Evolutionary conservation across 1,140 invertebrate species (phyloP).

Genomic region (Drosophila jambulina): DNA sequence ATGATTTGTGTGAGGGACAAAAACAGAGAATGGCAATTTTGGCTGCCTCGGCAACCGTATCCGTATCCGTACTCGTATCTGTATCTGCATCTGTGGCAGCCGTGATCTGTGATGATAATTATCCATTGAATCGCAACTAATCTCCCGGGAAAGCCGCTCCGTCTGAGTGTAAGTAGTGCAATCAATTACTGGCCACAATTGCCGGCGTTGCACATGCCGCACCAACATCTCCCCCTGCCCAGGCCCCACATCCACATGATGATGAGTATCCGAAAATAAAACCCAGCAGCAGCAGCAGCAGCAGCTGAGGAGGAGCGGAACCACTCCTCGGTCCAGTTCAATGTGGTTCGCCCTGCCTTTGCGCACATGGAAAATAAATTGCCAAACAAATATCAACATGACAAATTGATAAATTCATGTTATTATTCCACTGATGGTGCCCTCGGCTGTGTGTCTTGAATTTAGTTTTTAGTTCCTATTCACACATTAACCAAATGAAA

Average conservation of each 20-base stretch:
- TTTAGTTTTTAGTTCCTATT: constrained; percentile 68
- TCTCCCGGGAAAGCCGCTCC: constrained; percentile 35
- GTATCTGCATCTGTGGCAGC: constrained; percentile 36
- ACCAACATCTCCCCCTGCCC: constrained; percentile 1
- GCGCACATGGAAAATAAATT: constrained; percentile 78
- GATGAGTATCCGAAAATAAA: constrained; percentile 63
- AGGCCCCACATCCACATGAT: constrained; percentile 8
- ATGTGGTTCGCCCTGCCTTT: constrained; percentile 6
- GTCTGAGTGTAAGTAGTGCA: constrained; percentile 62
- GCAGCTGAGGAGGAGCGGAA: constrained; percentile 44
- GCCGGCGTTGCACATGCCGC: constrained; percentile 45
- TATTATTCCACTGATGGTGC: constrained; percentile 75
- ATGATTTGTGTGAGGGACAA: constrained; percentile 67
- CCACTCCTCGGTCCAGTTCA: constrained; percentile 45
- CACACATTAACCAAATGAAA: constrained; percentile 84
- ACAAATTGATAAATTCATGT: constrained; percentile 84
- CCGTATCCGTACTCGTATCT: not conserved
- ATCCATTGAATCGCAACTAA: constrained; percentile 53
- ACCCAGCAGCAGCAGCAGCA: constrained; percentile 26
- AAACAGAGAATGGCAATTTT: constrained; percentile 18
- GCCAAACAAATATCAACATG: constrained; percentile 84
- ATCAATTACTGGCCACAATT: constrained; percentile 78
- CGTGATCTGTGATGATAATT: constrained; percentile 53
- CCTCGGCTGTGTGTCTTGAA: constrained; percentile 33
- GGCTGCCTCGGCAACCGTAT: constrained; percentile 3